Percentiles rank a stretch among this genome's conserved stretches.
Evolutionary conservation across 2,888 invertebrate genomes (phyloP).

Genomic region (Gymnoscelis rufifasciata): DNA sequence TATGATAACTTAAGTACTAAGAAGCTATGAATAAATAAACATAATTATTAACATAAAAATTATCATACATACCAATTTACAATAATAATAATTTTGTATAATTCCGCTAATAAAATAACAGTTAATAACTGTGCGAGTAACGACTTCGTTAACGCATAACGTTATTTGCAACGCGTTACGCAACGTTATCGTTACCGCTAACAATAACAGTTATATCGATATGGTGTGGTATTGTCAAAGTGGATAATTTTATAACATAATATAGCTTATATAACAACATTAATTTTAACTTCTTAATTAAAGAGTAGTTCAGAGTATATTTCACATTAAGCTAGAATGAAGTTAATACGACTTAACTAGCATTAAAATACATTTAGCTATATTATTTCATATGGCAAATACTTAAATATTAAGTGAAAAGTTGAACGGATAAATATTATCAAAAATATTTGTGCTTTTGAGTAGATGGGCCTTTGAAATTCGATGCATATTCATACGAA

Average conservation of each 20-base stretch:
- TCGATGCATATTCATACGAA: constrained; percentile 5
- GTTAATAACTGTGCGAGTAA: constrained; percentile 2
- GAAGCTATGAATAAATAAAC: constrained; percentile 2
- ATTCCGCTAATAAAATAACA: constrained; percentile 1
- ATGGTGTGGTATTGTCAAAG: constrained; percentile 13
- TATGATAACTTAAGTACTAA: constrained; percentile 10
- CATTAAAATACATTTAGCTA: too few relatives aligned
- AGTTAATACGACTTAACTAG: constrained; percentile 12
- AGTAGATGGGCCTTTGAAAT: too few relatives aligned
- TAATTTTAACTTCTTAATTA: constrained; percentile 10
- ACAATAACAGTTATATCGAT: constrained; percentile 14
- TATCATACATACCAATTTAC: background rate
- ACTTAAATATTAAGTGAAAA: too few relatives aligned
- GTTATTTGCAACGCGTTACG: too few relatives aligned
- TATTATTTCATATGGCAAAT: too few relatives aligned
- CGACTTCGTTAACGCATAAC: background rate
- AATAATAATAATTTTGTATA: background rate
- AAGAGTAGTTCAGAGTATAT: too few relatives aligned
- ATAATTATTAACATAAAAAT: background rate
- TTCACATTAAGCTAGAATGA: too few relatives aligned
- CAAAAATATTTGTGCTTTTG: too few relatives aligned
- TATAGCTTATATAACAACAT: constrained; percentile 1
- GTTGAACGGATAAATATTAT: too few relatives aligned
- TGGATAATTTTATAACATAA: constrained; percentile 4
- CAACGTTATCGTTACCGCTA: too few relatives aligned